phyloP scores from a whole-genome alignment of 2,797 vertebrate genomes.

The Rhodeus uyekii region DNA sequence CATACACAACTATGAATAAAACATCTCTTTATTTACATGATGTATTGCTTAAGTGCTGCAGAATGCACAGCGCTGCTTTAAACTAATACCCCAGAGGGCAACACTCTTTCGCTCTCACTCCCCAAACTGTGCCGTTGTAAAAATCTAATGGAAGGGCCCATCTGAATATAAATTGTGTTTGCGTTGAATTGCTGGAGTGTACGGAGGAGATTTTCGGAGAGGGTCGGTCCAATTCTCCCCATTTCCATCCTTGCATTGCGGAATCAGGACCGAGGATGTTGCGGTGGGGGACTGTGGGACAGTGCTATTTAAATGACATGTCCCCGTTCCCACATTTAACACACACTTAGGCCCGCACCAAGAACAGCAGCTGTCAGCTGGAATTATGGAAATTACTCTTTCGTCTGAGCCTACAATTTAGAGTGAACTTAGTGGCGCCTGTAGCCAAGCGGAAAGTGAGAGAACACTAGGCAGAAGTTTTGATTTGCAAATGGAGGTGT shows the following conservation, averaged over 20 bases:
- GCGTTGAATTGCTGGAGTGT: constrained; percentile 55
- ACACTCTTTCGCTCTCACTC: constrained; percentile 54
- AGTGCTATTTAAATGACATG: constrained; percentile 52
- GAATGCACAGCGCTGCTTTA: constrained; percentile 69
- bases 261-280: neutral
- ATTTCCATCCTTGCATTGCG: neutral
- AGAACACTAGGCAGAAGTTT: constrained; percentile 38
- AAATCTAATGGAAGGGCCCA: constrained; percentile 81
- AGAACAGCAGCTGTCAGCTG: constrained; percentile 66
- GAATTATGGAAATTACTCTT: constrained; percentile 71
- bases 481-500: constrained; percentile 39
- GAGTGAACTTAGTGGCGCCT: constrained; percentile 62
- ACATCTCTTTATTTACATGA: constrained; percentile 79
- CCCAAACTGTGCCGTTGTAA: constrained; percentile 66
- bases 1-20: constrained; percentile 75
- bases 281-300: constrained; percentile 34
- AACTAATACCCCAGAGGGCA: constrained; percentile 66
- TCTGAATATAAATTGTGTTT: constrained; percentile 77
- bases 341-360: constrained; percentile 60
- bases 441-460: constrained; percentile 64
- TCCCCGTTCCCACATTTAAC: constrained; percentile 69
- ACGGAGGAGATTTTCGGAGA: constrained; percentile 46
- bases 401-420: constrained; percentile 67
- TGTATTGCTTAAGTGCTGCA: constrained; percentile 67
- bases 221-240: constrained; percentile 12